A percentile compares a stretch with the other conserved stretches of the same genome.
Conservation (phyloP, 1,140 invertebrate genomes). For the Heliothis virescens region DNA sequence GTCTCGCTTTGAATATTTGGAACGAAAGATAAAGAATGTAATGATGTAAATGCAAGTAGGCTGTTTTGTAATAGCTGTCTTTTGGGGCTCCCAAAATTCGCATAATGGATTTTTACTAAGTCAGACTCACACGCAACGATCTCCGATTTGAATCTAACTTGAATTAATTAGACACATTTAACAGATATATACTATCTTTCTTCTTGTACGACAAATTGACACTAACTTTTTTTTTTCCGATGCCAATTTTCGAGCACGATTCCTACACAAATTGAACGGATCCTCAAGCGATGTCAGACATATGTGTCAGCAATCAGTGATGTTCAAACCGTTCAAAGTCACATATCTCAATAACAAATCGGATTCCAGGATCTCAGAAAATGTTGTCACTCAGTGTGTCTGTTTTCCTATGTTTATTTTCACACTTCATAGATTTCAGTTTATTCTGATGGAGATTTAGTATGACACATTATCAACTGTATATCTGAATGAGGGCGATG, state of each 20-base stretch:
- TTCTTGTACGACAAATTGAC: neutral
- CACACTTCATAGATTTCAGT: too few species aligned
- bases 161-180: too few species aligned
- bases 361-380: slow-evolving; percentile 5
- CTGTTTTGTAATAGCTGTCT: neutral
- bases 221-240: neutral
- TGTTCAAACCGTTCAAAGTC: slow-evolving; percentile 20
- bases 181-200: too few species aligned
- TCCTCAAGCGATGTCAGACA: neutral
- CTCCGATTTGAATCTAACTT: neutral
- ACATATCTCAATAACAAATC: slow-evolving; percentile 5
- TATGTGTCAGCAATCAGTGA: slow-evolving; percentile 25
- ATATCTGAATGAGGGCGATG: too few species aligned
- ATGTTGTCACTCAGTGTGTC: neutral
- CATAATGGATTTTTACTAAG: neutral
- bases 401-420: slow-evolving; percentile 6
- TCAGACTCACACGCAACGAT: neutral
- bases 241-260: neutral
- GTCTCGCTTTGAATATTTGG: neutral
- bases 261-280: slow-evolving; percentile 14
- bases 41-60: neutral
- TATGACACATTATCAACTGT: too few species aligned
- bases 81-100: neutral
- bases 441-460: too few species aligned
- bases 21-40: neutral